These are phyloP conservation scores for Cosmia pyralina DNA, from an alignment of 2,888 invertebrate genomes.

Conservation along the genomic window DNA sequence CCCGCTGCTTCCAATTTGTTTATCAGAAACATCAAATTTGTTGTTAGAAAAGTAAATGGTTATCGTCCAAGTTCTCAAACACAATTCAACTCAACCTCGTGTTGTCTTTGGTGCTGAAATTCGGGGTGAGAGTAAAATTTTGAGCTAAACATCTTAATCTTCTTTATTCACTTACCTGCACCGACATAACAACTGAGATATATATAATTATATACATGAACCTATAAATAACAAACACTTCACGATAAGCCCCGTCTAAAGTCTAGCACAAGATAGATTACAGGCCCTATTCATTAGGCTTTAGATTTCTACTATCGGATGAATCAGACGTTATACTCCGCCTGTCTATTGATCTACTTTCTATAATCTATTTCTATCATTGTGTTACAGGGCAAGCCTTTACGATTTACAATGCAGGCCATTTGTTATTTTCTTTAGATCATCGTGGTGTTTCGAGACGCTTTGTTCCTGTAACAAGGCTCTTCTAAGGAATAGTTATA, in stretches of 20 bases:
- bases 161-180: not conserved
- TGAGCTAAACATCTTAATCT: not conserved
- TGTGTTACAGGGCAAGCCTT: not conserved
- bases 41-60: not conserved
- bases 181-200: conserved; percentile 8
- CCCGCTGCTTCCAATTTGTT: too few relatives aligned
- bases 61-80: not conserved
- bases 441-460: not conserved
- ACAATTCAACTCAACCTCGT: not conserved
- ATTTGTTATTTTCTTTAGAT: conserved; percentile 1
- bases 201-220: too few relatives aligned
- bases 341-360: conserved; percentile 15
- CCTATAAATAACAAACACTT: too few relatives aligned
- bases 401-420: conserved; percentile 19
- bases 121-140: not conserved
- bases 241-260: conserved; percentile 16
- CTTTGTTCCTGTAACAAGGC: not conserved
- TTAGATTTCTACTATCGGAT: conserved; percentile 20
- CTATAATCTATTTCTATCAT: conserved; percentile 9
- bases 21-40: too few relatives aligned
- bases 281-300: conserved; percentile 28
- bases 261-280: conserved; percentile 17
- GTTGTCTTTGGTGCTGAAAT: conserved; percentile 1
- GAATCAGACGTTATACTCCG: conserved; percentile 16
- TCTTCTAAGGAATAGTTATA: not conserved